Conservation (phyloP, 2,113 vertebrate genomes). For the Atlantisia rogersi region DNA sequence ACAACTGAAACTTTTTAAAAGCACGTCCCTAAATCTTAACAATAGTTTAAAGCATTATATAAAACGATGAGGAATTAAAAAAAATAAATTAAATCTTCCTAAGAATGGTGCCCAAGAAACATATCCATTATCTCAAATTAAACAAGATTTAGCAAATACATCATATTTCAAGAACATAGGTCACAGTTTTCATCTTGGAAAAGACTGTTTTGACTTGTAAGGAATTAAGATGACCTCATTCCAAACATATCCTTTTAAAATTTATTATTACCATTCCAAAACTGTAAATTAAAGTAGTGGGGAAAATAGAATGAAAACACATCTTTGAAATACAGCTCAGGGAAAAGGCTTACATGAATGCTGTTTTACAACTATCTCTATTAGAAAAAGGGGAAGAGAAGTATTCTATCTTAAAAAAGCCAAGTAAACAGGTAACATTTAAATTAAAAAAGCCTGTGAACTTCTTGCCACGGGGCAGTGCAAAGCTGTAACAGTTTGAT, state of each 20-base stretch:
- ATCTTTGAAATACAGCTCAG: background rate
- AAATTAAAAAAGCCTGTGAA: constrained; percentile 28
- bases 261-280: background rate
- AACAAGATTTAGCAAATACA: constrained; percentile 20
- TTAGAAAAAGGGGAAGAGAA: background rate
- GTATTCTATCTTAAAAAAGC: background rate
- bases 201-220: constrained; percentile 9
- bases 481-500: constrained; percentile 43
- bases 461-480: constrained; percentile 40
- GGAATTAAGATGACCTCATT: constrained; percentile 12
- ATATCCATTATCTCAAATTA: background rate
- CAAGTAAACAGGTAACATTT: constrained; percentile 40
- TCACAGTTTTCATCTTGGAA: background rate
- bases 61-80: background rate
- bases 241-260: background rate
- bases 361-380: background rate
- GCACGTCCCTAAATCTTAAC: constrained; percentile 62
- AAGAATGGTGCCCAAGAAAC: constrained; percentile 6
- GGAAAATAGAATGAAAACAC: background rate
- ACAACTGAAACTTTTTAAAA: constrained; percentile 70
- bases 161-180: background rate
- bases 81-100: background rate
- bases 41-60: constrained; percentile 50
- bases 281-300: background rate
- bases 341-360: background rate